Base-by-base conservation (phyloP, 1,140 invertebrate genomes). In the Bombus sylvicola region DNA sequence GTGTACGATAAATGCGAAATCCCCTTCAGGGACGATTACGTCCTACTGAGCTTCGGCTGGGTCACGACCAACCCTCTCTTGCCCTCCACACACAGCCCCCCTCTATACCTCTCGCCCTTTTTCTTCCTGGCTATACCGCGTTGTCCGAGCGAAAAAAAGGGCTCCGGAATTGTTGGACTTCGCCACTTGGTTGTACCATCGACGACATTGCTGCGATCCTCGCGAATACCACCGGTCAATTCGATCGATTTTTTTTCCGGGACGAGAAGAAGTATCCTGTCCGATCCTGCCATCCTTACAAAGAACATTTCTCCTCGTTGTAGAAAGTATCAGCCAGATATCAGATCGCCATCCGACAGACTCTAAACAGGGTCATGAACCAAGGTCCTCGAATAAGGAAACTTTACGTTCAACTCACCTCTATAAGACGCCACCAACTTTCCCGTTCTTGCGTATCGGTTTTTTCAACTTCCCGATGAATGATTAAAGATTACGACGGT, bases 21-120 rank as follows among this genome's bases (percentile, higher is more conserved):
- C 90, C 90, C 87, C 90, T 90, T 91, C 89, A 90, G 88, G 84
- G 87, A 85, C 90, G 90, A 91, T 91, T 91, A 91, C 89, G 87
- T 91, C 84, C 90, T 91, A 90, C 89, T 88, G 89, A 91, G 90
- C 87, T 88, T 90, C 85, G 89, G 80, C 89, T 90, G 89, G 87
- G 77, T 87, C 81, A 77, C 87, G 81, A 84, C 84, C 87, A 73
- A 73, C 31, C 76, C 41, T 74, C 81, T 39, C 47, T n/a, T 76
- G 8, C 18, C 18, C 68, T 85, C 69, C 39, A 2, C 2, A n/a
- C 15, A 31, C 39, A n/a, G 9, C 28, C 59, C 28, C 3, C 10
- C 59, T n/a, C 59, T n/a, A n/a, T 28, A 62, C 31, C 73, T 13
- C 18, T 31, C 47, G 9, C 31, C 31, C 53, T 59, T 76, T 57